phyloP scores from a whole-genome alignment of 2,797 vertebrate genomes.

The Eptatretus atami region DNA sequence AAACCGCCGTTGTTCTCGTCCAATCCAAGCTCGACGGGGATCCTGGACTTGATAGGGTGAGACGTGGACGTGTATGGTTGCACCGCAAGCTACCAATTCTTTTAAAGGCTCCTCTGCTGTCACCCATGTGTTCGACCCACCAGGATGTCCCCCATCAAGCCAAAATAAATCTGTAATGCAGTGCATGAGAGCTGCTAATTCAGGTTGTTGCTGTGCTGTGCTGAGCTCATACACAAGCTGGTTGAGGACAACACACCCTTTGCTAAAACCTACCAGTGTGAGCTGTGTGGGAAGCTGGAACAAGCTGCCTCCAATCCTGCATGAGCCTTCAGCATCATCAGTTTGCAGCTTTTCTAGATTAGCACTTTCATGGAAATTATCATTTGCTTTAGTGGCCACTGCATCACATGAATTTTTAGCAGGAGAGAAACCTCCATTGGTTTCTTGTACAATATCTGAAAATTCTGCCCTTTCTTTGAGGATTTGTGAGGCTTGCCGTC shows the following conservation, averaged over 20 bases:
- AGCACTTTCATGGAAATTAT: too few species aligned
- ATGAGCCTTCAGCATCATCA: too few species aligned
- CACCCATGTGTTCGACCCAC: slow-evolving; percentile 76
- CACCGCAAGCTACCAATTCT: slow-evolving; percentile 33
- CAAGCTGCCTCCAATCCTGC: too few species aligned
- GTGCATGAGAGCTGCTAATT: slow-evolving; percentile 23
- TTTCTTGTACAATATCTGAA: too few species aligned
- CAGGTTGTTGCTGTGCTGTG: slow-evolving; percentile 32
- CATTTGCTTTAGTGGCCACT: too few species aligned
- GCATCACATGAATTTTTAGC: too few species aligned
- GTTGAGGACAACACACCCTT: slow-evolving; percentile 92
- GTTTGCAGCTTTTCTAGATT: too few species aligned
- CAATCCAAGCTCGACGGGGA: slow-evolving; percentile 78
- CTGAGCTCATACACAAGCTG: slow-evolving; percentile 60
- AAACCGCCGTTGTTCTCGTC: slow-evolving; percentile 48
- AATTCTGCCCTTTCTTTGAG: too few species aligned
- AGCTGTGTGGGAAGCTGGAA: slow-evolving; percentile 11
- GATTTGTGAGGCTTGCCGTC: too few species aligned
- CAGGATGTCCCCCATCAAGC: slow-evolving; percentile 81
- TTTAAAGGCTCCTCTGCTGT: slow-evolving; percentile 33
- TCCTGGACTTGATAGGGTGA: slow-evolving; percentile 80
- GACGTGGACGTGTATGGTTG: slow-evolving; percentile 46
- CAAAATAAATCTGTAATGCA: slow-evolving; percentile 50
- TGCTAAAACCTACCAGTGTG: slow-evolving; percentile 72
- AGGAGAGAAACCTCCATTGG: too few species aligned